Evolutionary conservation across 2,888 invertebrate genomes (phyloP), one percentile per base, ranked within the genome.

Genomic region (Latrodectus hesperus): DNA sequence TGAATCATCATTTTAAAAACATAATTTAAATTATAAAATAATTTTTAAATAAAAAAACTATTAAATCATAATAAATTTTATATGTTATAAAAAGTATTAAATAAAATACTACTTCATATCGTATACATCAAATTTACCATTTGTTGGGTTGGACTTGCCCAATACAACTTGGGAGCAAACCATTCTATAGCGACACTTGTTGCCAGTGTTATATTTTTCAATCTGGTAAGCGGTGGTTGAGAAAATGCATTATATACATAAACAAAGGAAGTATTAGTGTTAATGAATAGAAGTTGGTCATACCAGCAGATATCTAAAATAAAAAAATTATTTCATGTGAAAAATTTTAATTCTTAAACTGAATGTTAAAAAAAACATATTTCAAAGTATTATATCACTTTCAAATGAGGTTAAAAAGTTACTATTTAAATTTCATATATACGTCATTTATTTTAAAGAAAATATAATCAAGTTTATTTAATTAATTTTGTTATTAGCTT

Each of bases 151-250:
- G 95, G 95, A 93, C 96, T 96, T 0, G 96, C 96, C 97, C 98
- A 98, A 92, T 98, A 98, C 11, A 98, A 93, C 91, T 96, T 96
- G 90, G 95, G 95, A 2, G 97, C 97, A 75, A 98, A 95, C 97
- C 97, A 97, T 91, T 98, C 98, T 16, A 97, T 95, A 0, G 96
- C 96, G 78, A 98, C 94, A 90, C 96, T 95, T 1, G 95, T 95
- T 0, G 96, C 96, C 38, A 95, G 95, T 86, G 95, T 94, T 92
- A 96, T 94, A 91, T 95, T 94, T 0, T 93, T 92, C 91, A 96
- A 93, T 72, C 94, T 92, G 0, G 93, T 94, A 77, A 93, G 84
- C 0, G 90, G 93, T 71, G 93, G 92, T 75, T 94, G 94, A 6
- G 93, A 94, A 0, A 94, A 95, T 12, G 94, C 94, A 91, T 96